Evolutionary conservation across 2,113 vertebrate species (phyloP).

Genomic region (Pelecanus crispus): DNA sequence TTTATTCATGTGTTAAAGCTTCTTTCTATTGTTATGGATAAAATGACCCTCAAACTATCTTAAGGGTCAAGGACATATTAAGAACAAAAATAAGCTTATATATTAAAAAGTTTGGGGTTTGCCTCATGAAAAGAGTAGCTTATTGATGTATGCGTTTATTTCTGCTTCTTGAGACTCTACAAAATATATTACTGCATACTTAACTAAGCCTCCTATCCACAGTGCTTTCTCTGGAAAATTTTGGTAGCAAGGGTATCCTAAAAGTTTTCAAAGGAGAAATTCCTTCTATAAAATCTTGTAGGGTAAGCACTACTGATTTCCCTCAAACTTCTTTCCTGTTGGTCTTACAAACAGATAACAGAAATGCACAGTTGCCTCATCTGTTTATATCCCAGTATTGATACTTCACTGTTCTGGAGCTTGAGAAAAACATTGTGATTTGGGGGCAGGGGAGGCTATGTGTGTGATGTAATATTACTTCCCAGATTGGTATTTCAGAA

Average conservation of each 20-base stretch:
- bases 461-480: neutral
- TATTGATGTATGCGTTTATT: neutral
- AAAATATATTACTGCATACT: neutral
- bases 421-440: neutral
- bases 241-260: neutral
- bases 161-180: neutral
- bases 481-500: neutral
- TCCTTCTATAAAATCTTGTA: neutral
- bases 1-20: neutral
- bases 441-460: too few relatives aligned
- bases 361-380: neutral
- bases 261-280: neutral
- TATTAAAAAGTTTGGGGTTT: neutral
- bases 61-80: neutral
- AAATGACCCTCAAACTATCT: neutral
- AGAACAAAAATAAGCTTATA: neutral
- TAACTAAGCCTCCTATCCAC: neutral
- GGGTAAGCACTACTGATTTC: neutral
- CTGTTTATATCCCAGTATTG: neutral
- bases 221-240: neutral
- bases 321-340: neutral
- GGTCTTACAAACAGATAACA: neutral
- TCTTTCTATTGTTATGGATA: neutral
- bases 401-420: neutral
- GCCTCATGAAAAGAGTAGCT: neutral